Conservation (phyloP, 2,113 vertebrate genomes). For the Chlorodrepanis virens region DNA sequence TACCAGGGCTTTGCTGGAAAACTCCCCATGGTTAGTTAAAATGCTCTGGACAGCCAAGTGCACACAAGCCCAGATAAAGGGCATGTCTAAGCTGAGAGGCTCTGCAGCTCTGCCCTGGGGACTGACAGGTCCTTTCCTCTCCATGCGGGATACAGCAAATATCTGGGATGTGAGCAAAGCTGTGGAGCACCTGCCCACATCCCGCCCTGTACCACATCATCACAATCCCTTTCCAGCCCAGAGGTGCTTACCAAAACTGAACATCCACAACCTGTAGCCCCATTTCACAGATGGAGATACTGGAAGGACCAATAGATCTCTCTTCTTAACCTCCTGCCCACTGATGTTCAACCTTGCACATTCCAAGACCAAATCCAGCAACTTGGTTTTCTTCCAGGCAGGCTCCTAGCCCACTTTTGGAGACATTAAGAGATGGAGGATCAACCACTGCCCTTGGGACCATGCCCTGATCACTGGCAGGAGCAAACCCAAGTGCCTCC, state of each 20-base stretch:
- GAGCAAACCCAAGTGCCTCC: neutral
- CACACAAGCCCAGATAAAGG: neutral
- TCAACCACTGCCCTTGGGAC: slow-evolving; percentile 26
- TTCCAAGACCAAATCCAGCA: neutral
- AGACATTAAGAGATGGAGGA: slow-evolving; percentile 19
- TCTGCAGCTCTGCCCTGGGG: neutral
- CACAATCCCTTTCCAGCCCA: neutral
- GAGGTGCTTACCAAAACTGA: neutral
- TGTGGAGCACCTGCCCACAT: accelerated
- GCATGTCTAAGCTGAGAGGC: neutral
- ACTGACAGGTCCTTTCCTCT: neutral
- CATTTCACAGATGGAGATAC: neutral
- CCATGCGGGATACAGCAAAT: neutral
- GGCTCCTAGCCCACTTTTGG: neutral
- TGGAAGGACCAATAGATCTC: neutral
- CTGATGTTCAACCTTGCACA: neutral
- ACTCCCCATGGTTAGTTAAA: slow-evolving; percentile 33
- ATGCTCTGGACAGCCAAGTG: neutral
- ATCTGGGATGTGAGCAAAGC: neutral
- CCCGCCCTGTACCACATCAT: neutral
- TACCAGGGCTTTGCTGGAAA: slow-evolving; percentile 54
- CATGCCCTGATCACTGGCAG: accelerated
- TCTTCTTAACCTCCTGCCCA: neutral
- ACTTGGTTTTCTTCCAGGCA: neutral
- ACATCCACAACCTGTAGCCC: neutral